phyloP scores from a whole-genome alignment of 1,140 invertebrate species.

The Thaumatotibia leucotreta region DNA sequence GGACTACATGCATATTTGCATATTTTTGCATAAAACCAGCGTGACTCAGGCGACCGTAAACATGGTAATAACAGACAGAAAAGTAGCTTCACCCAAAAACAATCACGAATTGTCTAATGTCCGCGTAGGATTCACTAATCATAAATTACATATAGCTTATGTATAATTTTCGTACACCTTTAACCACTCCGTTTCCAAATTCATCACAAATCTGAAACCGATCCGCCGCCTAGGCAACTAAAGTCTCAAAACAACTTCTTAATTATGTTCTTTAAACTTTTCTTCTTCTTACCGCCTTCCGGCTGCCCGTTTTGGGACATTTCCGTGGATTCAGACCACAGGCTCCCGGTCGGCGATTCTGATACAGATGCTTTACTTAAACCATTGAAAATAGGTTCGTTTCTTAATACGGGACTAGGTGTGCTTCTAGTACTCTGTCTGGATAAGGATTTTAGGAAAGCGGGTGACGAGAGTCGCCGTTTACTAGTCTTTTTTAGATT shows the following conservation, averaged over 20 bases:
- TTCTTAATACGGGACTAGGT: constrained; percentile 49
- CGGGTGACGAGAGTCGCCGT: constrained; percentile 78
- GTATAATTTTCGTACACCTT: neutral
- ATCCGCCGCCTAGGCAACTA: constrained; percentile 33
- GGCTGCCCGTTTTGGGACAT: constrained; percentile 65
- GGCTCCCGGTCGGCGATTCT: constrained; percentile 64
- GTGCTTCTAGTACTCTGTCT: constrained; percentile 67
- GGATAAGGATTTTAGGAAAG: constrained; percentile 80
- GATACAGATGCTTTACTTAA: constrained; percentile 56
- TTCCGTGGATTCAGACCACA: constrained; percentile 75
- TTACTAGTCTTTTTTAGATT: constrained; percentile 69
- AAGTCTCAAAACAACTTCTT: constrained; percentile 80
- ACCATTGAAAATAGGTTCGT: constrained; percentile 60
- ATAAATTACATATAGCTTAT: neutral
- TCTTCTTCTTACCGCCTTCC: constrained; percentile 71
- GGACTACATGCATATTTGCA: too few relatives aligned
- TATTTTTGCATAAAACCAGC: too few relatives aligned
- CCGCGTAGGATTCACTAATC: neutral
- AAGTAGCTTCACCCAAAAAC: too few relatives aligned
- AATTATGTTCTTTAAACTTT: constrained; percentile 80
- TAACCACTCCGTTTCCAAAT: neutral
- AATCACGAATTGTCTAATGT: too few relatives aligned
- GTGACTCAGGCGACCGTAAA: too few relatives aligned
- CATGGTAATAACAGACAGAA: too few relatives aligned
- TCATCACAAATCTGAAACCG: constrained; percentile 10